phyloP scores from a whole-genome alignment of 53 echinoderm and acorn worm species.

The Apostichopus leukothele region DNA sequence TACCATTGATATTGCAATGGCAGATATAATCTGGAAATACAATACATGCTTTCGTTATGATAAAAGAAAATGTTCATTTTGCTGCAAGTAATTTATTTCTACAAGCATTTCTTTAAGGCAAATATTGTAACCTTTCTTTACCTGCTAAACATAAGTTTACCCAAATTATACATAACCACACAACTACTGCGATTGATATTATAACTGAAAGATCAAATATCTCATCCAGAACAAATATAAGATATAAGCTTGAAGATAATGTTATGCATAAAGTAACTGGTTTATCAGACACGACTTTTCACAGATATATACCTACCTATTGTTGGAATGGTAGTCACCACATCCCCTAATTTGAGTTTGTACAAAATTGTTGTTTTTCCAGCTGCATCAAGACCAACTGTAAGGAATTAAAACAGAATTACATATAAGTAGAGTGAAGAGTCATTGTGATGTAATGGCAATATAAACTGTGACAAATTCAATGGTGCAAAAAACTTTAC shows the following conservation, averaged over 20 bases:
- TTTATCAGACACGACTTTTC: not conserved
- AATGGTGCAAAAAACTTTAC: no score
- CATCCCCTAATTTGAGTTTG: conserved; percentile 79
- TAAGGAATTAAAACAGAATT: not conserved
- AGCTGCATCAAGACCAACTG: conserved; percentile 83
- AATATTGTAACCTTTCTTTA: not conserved
- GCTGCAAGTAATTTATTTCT: no score
- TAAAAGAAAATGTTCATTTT: no score
- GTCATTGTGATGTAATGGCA: not conserved
- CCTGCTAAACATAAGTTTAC: not conserved
- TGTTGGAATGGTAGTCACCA: conserved; percentile 86
- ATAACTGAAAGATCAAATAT: no score
- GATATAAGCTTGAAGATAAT: not conserved
- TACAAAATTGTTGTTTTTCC: conserved; percentile 86
- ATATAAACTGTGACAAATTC: not conserved
- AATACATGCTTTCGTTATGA: no score
- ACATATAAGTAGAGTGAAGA: conserved; percentile 10
- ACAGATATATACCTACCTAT: conserved; percentile 66
- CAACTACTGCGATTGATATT: not conserved
- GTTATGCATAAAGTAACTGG: not conserved
- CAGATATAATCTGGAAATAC: no score
- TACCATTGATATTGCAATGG: no score
- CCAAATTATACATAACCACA: not conserved
- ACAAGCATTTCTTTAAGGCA: not conserved
- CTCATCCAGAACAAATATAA: not conserved